Base-by-base conservation (phyloP, 2,797 vertebrate genomes). In the Chelidonichthys spinosus region DNA sequence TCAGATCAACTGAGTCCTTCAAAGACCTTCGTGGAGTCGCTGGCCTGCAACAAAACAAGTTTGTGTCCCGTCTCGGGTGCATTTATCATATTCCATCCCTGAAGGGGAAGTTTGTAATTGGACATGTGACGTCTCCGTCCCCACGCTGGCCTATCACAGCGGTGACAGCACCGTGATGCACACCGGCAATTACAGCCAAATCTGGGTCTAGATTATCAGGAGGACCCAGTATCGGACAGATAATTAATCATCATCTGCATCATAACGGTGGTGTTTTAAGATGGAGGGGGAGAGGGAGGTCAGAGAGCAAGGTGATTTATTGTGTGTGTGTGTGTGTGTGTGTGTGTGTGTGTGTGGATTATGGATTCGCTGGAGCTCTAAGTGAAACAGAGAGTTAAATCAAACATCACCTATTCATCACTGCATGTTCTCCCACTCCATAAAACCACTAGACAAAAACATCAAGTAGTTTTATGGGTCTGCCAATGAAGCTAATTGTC, bases 161-260 rank as follows among this genome's bases (percentile, higher is more conserved):
- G 13, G 36, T 68, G 84, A 74, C 74, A 69, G 71, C 33, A 6
- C 32, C 6, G n/a, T 62, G 76, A 88, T 58, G 42, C 44, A 75
- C 78, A 68, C 49, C 52, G 32, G 70, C 61, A 79, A 87, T 91
- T 87, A 89, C 39, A 63, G 32, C 47, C 0, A 53, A 68, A 80
- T 70, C 64, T 49, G 54, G 32, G 33, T 56, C 2, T 37, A 18
- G 33, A 76, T 88, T 56, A 75, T 83, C 8, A 70, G 61, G 52
- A 61, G 71, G 36, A 69, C 42, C 56, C 3, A 69, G 69, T 70
- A 76, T 86, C 76, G 65, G 63, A 72, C 64, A 47, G 62, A 56
- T 35, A 58, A 87, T 83, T 47, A 53, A 85, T 89, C 72, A 82
- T 82, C 56, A 42, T 84, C 73, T 83, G 67, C 78, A 79, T 79